Percentiles rank a stretch among this genome's conserved stretches.
These are phyloP conservation scores for Distichodus sexfasciatus DNA, from an alignment of 2,797 vertebrate species.

Conservation along the genomic window DNA sequence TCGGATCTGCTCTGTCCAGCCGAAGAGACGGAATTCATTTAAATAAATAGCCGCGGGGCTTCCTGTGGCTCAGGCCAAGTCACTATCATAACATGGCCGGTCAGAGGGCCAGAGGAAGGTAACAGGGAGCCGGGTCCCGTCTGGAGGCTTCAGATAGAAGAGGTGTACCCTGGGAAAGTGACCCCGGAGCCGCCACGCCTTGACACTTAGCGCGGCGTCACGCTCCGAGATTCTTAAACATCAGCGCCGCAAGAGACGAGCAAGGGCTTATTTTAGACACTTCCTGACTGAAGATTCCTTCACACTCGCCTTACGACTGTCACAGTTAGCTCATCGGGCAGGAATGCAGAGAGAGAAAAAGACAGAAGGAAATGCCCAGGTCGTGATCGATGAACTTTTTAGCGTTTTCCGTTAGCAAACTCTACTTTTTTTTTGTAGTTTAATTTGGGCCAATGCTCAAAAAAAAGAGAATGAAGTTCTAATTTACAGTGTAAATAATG, in stretches of 20 bases:
- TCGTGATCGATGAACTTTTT: background rate
- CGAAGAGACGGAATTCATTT: slow-evolving; percentile 40
- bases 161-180: slow-evolving; percentile 57
- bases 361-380: background rate
- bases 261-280: slow-evolving; percentile 42
- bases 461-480: no score
- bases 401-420: background rate
- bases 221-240: slow-evolving; percentile 36
- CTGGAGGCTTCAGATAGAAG: slow-evolving; percentile 56
- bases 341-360: slow-evolving; percentile 35
- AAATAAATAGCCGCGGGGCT: slow-evolving; percentile 45
- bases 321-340: slow-evolving; percentile 26
- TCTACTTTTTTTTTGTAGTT: background rate
- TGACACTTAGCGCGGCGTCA: slow-evolving; percentile 7
- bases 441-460: no score
- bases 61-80: slow-evolving; percentile 54
- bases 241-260: slow-evolving; percentile 13
- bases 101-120: slow-evolving; percentile 53
- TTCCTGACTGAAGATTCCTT: slow-evolving; percentile 43
- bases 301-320: slow-evolving; percentile 19
- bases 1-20: slow-evolving; percentile 31
- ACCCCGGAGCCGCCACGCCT: slow-evolving; percentile 46
- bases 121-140: slow-evolving; percentile 45
- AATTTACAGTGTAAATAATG: no score
- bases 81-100: slow-evolving; percentile 49